A percentile compares a stretch with the other conserved stretches of the same genome.
Conservation (phyloP, 2,797 vertebrate species). For the Sus cebifrons region DNA sequence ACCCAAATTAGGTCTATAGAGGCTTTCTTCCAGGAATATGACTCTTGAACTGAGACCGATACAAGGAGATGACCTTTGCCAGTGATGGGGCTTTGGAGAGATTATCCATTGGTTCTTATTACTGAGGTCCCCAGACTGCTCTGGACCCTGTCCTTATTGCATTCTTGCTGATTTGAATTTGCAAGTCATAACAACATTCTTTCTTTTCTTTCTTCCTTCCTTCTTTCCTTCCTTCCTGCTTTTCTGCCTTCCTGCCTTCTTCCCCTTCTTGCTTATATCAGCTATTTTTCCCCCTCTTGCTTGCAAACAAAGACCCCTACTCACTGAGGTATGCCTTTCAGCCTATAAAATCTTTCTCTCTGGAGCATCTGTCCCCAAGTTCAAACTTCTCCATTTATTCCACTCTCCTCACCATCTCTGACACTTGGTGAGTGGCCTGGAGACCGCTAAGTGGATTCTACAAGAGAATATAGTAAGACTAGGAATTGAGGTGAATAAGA, state of each 20-base stretch:
- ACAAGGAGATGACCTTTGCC: neutral
- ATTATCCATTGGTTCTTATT: neutral
- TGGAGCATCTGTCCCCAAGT: neutral
- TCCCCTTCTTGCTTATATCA: neutral
- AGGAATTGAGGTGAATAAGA: slow-evolving; percentile 2
- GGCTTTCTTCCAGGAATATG: slow-evolving; percentile 12
- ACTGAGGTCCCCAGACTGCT: neutral
- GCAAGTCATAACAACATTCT: slow-evolving; percentile 34
- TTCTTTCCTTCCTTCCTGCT: too few relatives aligned
- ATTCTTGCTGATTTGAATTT: slow-evolving; percentile 42
- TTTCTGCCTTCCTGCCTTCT: neutral
- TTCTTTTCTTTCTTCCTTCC: neutral
- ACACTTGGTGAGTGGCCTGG: neutral
- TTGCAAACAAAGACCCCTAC: slow-evolving; percentile 26
- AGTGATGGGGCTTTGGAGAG: neutral
- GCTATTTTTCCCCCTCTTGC: neutral
- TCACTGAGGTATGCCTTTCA: neutral
- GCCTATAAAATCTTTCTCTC: neutral
- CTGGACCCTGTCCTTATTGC: neutral
- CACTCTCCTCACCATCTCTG: neutral
- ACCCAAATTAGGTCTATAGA: neutral
- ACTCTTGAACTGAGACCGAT: slow-evolving; percentile 2
- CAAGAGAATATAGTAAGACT: neutral
- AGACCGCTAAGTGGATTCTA: neutral
- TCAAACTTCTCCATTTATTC: neutral